These are phyloP conservation scores for Cyanoramphus novaezelandiae DNA, from an alignment of 2,113 vertebrate species.

Conservation along the genomic window DNA sequence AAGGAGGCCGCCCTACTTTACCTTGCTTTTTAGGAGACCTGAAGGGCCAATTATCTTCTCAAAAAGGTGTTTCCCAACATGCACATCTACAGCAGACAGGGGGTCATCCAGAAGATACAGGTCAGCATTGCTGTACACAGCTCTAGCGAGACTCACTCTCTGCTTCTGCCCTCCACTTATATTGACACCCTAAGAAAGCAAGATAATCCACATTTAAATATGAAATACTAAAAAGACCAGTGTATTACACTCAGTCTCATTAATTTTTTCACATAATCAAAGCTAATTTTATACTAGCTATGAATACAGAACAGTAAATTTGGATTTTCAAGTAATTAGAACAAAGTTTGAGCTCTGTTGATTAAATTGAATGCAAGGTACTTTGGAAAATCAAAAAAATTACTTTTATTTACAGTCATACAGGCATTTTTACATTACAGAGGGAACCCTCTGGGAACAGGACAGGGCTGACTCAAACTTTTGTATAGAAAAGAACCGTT, in stretches of 20 bases:
- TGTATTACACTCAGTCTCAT: neutral
- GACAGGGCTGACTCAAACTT: neutral
- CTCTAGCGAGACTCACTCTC: conserved; percentile 82
- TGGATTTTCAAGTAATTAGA: neutral
- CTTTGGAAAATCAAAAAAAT: neutral
- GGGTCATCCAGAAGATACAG: conserved; percentile 82
- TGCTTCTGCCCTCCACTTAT: conserved; percentile 87
- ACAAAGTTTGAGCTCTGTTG: neutral
- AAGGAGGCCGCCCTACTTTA: conserved; percentile 15
- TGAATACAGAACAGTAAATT: neutral
- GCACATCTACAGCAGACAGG: conserved; percentile 84
- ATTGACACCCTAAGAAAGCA: conserved; percentile 76
- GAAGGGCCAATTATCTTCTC: conserved; percentile 81
- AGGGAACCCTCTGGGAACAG: neutral
- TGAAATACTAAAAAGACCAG: neutral
- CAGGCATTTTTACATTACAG: neutral
- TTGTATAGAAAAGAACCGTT: neutral
- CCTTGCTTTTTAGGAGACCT: conserved; percentile 82
- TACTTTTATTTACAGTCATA: neutral
- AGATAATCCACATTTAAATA: neutral
- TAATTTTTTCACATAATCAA: neutral
- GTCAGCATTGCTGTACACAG: conserved; percentile 79
- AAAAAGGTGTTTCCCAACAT: conserved; percentile 85
- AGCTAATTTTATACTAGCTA: neutral
- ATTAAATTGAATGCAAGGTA: neutral